Evolutionary conservation across 92 coral and sea anemone genomes (phyloP).

Genomic region (Muricea muricata): DNA sequence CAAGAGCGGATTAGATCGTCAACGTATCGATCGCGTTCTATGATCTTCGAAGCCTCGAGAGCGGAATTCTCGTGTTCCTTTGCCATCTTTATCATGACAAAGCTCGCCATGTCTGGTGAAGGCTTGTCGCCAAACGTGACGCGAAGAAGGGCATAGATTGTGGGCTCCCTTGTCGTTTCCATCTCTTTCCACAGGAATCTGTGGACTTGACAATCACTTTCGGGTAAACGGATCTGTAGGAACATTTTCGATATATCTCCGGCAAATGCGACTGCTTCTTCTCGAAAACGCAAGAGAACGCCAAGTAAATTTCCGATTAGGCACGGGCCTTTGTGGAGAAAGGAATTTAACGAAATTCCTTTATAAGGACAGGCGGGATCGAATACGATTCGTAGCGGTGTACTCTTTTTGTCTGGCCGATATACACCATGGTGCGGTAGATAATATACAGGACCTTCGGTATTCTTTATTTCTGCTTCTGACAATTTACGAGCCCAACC

Average conservation of each 20-base stretch:
- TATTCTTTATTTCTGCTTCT: not conserved
- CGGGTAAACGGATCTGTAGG: conserved; percentile 45
- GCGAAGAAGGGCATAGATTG: not conserved
- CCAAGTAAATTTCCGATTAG: conserved; percentile 57
- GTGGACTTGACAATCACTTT: conserved; percentile 47
- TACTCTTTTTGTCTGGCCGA: conserved; percentile 41
- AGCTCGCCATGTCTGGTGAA: conserved; percentile 52
- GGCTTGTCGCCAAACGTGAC: conserved; percentile 24
- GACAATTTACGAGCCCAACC: conserved; percentile 39
- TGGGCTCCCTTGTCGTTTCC: not conserved
- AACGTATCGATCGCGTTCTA: conserved; percentile 30
- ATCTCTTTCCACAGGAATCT: not conserved
- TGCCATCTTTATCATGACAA: conserved; percentile 53
- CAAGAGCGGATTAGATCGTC: conserved; percentile 46
- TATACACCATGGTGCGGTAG: conserved; percentile 41
- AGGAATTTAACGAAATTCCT: conserved; percentile 52
- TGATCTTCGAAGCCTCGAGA: not conserved
- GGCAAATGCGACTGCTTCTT: conserved; percentile 38
- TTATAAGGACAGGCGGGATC: conserved; percentile 48
- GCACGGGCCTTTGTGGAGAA: conserved; percentile 53
- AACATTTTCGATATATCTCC: conserved; percentile 59
- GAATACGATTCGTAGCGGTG: conserved; percentile 51
- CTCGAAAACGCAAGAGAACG: conserved; percentile 40
- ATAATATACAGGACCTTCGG: conserved; percentile 47
- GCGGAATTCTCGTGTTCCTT: conserved; percentile 6